phyloP scores from a whole-genome alignment of 2,797 vertebrate genomes.

The Bucorvus abyssinicus region DNA sequence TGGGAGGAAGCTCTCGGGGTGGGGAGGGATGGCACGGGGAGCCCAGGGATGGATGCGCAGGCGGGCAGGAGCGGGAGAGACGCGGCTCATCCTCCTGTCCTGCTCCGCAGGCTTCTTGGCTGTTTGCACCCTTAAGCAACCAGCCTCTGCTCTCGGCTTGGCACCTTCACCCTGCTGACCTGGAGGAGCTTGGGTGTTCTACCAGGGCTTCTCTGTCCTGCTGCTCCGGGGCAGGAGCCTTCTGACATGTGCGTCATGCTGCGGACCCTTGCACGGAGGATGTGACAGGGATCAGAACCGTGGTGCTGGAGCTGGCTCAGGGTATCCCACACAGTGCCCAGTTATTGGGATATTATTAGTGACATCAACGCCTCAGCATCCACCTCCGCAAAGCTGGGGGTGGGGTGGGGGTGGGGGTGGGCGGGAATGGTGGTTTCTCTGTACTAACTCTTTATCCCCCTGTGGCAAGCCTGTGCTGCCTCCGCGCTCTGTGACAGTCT shows the following conservation, averaged over 20 bases:
- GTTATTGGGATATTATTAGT: neutral
- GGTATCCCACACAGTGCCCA: rapidly evolving
- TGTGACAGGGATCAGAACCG: neutral
- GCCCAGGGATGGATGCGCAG: rapidly evolving
- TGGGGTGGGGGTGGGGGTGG: too few relatives aligned
- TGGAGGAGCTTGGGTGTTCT: neutral
- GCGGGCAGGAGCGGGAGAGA: neutral
- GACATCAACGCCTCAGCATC: neutral
- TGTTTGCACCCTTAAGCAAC: neutral
- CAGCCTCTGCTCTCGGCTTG: neutral
- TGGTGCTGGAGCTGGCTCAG: rapidly evolving
- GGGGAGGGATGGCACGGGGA: neutral
- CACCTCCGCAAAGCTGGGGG: neutral
- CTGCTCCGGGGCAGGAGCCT: neutral
- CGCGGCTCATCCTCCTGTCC: rapidly evolving
- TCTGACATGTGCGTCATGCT: neutral
- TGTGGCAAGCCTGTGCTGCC: too few relatives aligned
- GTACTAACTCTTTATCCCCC: neutral
- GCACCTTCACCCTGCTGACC: neutral
- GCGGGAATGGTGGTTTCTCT: neutral
- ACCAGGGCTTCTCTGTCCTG: neutral
- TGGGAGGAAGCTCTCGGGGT: neutral
- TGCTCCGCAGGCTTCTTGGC: neutral
- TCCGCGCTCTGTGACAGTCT: neutral
- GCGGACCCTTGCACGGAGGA: neutral